Percentiles rank a stretch among this genome's conserved stretches.
Evolutionary conservation across 2,113 vertebrate genomes (phyloP).

Genomic region (Planiliza haematocheilus): DNA sequence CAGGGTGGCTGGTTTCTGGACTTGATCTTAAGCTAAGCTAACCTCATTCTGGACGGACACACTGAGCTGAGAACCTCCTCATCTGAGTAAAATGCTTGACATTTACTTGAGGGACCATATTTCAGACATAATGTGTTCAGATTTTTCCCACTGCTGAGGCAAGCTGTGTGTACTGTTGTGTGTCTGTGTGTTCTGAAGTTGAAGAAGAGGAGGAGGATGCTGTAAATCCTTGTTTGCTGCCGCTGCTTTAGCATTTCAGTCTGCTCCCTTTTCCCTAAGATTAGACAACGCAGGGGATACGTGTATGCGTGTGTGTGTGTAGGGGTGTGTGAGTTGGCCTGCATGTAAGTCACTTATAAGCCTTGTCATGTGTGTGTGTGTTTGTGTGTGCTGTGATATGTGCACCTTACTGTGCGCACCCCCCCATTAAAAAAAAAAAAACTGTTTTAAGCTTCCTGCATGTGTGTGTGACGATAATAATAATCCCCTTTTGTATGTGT

Average conservation of each 20-base stretch:
- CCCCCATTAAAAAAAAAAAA: too few species aligned
- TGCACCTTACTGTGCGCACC: constrained; percentile 18
- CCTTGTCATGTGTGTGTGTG: constrained; percentile 30
- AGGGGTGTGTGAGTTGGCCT: constrained; percentile 3
- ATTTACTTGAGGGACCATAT: not conserved
- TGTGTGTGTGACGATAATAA: constrained; percentile 44
- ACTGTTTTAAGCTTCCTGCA: constrained; percentile 45
- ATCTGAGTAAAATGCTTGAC: not conserved
- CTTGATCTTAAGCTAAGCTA: not conserved
- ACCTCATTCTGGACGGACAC: not conserved
- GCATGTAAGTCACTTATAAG: constrained; percentile 27
- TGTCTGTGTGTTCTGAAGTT: constrained; percentile 1
- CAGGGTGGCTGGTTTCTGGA: not conserved
- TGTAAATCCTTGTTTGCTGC: constrained; percentile 60
- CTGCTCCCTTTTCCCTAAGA: constrained; percentile 46
- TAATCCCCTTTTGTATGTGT: constrained; percentile 54
- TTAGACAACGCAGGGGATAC: constrained; percentile 31
- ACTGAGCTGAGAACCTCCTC: too few species aligned
- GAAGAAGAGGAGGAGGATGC: constrained; percentile 40
- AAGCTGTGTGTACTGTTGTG: constrained; percentile 20
- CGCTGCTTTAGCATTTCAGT: constrained; percentile 45
- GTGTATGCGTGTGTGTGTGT: constrained; percentile 1
- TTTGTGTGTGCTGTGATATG: constrained; percentile 11
- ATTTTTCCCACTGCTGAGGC: constrained; percentile 14
- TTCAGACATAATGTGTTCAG: constrained; percentile 7